Evolutionary conservation across 2,888 invertebrate genomes (phyloP), one percentile per base, ranked within the genome.

Genomic region (Quadriops clusia): DNA sequence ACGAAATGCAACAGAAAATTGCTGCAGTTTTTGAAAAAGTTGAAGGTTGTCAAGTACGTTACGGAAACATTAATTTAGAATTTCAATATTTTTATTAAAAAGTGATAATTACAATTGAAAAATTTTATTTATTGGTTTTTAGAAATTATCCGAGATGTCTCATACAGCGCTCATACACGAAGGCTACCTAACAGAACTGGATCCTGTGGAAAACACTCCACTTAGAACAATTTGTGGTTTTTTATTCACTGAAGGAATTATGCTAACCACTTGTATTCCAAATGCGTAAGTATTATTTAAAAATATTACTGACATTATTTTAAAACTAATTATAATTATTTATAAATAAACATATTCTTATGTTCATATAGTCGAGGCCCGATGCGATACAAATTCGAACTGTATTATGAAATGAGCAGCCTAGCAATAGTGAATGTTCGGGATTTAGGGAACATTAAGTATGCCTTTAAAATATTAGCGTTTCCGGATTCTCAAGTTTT

Each of bases 391-490:
- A 78, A 81, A 56, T 85, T 82, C 64, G 84, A 87, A 60, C 73
- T 73, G 6, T 71, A 81, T 50, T 89, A 87, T 56, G 83, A 87
- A 45, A 67, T 90, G 22, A 86, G 87, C 52, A 87, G 81, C 56
- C 66, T 94, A 45, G 94, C 93, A 12, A 84, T 94, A 14, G 91
- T 95, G 1, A 95, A 95, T 60, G 89, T 94, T 28, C 69, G 85
- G 47, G 89, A 94, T 63, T 69, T 86, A 38, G 89, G 86, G 28
- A 83, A 79, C 39, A 79, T 90, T 1, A 90, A 89, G 56, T 79
- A 91, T 60, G 89, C 90, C 3, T 91, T 95, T 51, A 95, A 95
- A 61, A 74, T 95, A 6, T 67, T 95, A 42, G 90, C 89, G 30
- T 93, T 93, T 52, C 93, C 94, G 12, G 90, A 91, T 43, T 84